These are phyloP conservation scores for Beaufortia kweichowensis DNA, from an alignment of 2,113 vertebrate species.

Conservation along the genomic window DNA sequence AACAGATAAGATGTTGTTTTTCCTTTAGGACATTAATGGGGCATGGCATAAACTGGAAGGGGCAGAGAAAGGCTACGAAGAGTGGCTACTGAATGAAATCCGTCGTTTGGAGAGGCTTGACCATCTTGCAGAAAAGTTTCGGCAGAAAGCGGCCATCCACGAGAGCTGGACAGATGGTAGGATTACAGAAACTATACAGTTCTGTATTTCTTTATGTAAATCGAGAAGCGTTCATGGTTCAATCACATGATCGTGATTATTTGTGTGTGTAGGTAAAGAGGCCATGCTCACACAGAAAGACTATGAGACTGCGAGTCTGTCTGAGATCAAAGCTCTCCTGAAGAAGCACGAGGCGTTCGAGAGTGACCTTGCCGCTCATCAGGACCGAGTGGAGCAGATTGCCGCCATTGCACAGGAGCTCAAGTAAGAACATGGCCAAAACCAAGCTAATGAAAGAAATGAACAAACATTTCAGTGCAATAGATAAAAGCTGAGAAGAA, in stretches of 20 bases:
- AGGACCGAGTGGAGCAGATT: slow-evolving; percentile 95
- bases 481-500: background rate
- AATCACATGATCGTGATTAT: background rate
- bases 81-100: slow-evolving; percentile 93
- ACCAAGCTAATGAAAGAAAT: background rate
- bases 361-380: slow-evolving; percentile 92
- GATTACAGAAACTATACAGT: background rate
- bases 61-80: slow-evolving; percentile 91
- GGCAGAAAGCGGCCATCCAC: slow-evolving; percentile 91
- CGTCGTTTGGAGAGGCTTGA: slow-evolving; percentile 88
- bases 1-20: background rate
- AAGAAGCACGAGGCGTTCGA: slow-evolving; percentile 95
- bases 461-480: too few species aligned
- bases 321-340: slow-evolving; percentile 89
- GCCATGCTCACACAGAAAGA: slow-evolving; percentile 88
- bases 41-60: slow-evolving; percentile 91
- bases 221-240: background rate
- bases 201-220: too few species aligned
- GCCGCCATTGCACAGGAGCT: slow-evolving; percentile 94
- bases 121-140: slow-evolving; percentile 91
- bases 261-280: slow-evolving; percentile 81
- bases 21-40: slow-evolving; percentile 84
- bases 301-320: slow-evolving; percentile 84
- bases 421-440: slow-evolving; percentile 73
- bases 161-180: slow-evolving; percentile 83